These are phyloP conservation scores for Macrotrachela quadricornifera DNA, from an alignment of 1,140 invertebrate species.

Conservation along the genomic window DNA sequence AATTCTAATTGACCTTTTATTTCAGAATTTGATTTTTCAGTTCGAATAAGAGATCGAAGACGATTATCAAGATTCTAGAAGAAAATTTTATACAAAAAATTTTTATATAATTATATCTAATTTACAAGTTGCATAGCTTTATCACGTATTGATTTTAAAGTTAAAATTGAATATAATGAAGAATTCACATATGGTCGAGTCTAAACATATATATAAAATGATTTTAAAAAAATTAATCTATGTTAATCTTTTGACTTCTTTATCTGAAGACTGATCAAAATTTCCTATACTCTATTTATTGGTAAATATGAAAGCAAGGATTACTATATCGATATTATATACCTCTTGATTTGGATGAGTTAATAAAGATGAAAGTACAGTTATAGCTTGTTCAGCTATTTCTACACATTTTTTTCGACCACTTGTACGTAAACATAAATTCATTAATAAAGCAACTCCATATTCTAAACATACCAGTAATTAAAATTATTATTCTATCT, in stretches of 20 bases:
- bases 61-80: not conserved
- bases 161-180: slow-evolving; percentile 37
- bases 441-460: slow-evolving; percentile 43
- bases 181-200: slow-evolving; percentile 40
- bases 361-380: slow-evolving; percentile 28
- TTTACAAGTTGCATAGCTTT: slow-evolving; percentile 33
- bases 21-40: slow-evolving; percentile 11
- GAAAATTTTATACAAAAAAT: not conserved
- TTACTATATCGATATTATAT: not conserved
- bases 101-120: not conserved
- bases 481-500: no score
- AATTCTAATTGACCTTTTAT: not conserved
- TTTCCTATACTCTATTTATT: no score
- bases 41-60: not conserved
- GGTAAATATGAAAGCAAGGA: not conserved
- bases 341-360: slow-evolving; percentile 31
- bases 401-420: slow-evolving; percentile 21
- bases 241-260: no score
- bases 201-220: slow-evolving; percentile 17
- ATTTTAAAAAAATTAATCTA: slow-evolving; percentile 1
- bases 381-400: slow-evolving; percentile 20
- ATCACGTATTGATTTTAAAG: slow-evolving; percentile 33
- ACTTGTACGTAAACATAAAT: slow-evolving; percentile 40
- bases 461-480: slow-evolving; percentile 41
- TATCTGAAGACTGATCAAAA: no score